Conservation (phyloP, 2,113 vertebrate species). For the Megaceryle maxima region DNA sequence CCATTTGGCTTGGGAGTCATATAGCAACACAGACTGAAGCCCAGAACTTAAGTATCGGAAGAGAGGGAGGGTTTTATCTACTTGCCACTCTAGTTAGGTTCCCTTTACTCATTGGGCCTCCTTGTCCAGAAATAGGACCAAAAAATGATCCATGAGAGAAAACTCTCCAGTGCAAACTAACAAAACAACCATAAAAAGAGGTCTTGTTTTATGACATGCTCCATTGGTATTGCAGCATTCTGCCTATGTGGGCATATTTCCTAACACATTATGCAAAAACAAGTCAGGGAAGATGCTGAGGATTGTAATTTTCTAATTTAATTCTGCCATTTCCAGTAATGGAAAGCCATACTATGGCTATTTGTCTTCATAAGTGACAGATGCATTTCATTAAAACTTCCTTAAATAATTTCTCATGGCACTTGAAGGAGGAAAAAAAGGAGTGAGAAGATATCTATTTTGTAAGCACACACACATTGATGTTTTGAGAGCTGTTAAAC, state of each 20-base stretch:
- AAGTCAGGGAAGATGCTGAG: constrained; percentile 80
- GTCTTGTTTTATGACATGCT: constrained; percentile 63
- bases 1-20: neutral
- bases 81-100: neutral
- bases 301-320: constrained; percentile 83
- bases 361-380: constrained; percentile 84
- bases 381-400: constrained; percentile 83
- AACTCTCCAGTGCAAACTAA: constrained; percentile 43
- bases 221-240: constrained; percentile 68
- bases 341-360: constrained; percentile 75
- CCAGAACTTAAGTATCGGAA: neutral
- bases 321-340: constrained; percentile 85
- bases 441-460: constrained; percentile 66
- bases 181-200: constrained; percentile 58
- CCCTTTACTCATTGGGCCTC: neutral
- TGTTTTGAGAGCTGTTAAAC: constrained; percentile 72
- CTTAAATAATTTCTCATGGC: constrained; percentile 79
- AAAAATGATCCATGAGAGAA: constrained; percentile 33
- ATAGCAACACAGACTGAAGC: neutral
- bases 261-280: constrained; percentile 82
- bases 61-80: neutral
- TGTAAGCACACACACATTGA: constrained; percentile 48
- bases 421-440: constrained; percentile 63
- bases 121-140: neutral
- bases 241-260: constrained; percentile 79